phyloP scores from a whole-genome alignment of 2,888 invertebrate genomes.

The Thera obeliscata region DNA sequence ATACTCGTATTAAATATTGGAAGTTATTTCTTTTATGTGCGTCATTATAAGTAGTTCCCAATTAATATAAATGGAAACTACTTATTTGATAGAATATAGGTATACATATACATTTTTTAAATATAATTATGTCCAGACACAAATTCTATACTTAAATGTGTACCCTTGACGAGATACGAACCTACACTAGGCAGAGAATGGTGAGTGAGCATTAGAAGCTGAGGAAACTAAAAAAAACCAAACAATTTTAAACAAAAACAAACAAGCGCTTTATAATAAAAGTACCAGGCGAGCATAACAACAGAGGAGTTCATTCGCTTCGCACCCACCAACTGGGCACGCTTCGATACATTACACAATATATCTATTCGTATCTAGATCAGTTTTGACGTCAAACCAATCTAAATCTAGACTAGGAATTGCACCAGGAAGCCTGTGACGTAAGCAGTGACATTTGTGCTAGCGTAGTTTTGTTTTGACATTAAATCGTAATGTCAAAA shows the following conservation, averaged over 20 bases:
- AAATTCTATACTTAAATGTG: no score
- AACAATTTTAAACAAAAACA: background rate
- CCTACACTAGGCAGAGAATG: no score
- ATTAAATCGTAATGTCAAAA: slow-evolving; percentile 31
- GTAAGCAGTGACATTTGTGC: slow-evolving; percentile 61
- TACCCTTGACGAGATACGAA: no score
- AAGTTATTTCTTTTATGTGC: no score
- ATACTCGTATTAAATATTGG: no score
- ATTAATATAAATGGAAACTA: no score
- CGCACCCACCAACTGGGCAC: slow-evolving; percentile 9
- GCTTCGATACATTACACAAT: slow-evolving; percentile 32
- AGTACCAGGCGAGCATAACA: slow-evolving; percentile 21
- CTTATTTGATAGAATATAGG: no score
- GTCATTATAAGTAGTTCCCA: no score
- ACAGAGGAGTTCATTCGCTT: slow-evolving; percentile 18
- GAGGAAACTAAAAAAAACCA: background rate
- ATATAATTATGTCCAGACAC: no score
- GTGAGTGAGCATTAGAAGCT: no score
- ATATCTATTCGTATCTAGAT: slow-evolving; percentile 59
- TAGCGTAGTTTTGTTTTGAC: slow-evolving; percentile 39
- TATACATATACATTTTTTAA: no score
- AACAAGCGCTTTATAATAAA: background rate
- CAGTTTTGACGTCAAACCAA: slow-evolving; percentile 60
- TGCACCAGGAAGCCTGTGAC: slow-evolving; percentile 68
- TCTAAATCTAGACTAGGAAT: slow-evolving; percentile 56